Evolutionary conservation across 1,140 invertebrate species (phyloP), one percentile per base, ranked within the genome.

Genomic region (Muscidifurax raptorellus): DNA sequence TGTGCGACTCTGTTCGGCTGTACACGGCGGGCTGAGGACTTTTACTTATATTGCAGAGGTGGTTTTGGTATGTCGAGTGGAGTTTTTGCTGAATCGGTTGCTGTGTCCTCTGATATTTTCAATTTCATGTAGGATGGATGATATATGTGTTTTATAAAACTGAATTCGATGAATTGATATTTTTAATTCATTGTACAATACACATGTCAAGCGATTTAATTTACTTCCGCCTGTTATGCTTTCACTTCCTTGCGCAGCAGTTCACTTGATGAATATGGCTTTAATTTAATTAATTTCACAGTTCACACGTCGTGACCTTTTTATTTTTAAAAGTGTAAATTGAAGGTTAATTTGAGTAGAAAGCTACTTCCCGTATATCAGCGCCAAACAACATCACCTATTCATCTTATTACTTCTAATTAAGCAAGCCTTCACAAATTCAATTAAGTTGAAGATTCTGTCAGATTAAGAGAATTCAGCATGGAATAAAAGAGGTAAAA

Each of bases 41-140:
- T 40, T 40, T 40, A 40, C 36, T 40, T 40, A 40, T 40, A 40
- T 40, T 40, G 36, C 36, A 10, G 36, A 40, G 36, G 36, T 64
- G 71, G 80, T 66, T 75, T 81, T 32, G 0, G 44, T 40, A 74
- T 75, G 30, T 74, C 52, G 64, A 6, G 52, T n/a, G 12, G 15
- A 80, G 32, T 80, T 80, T 80, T 80, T 80, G 40, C 59, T 28
- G 32, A n/a, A n/a, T n/a, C n/a, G n/a, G n/a, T n/a, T n/a, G n/a
- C n/a, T n/a, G n/a, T n/a, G n/a, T n/a, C n/a, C n/a, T 15, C 71
- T 9, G 7, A 74, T 40, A 32, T 32, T 32, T 32, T 32, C 32
- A 32, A 32, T 32, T 32, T 32, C 2, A 32, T n/a, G n/a, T n/a
- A 32, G 5, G 1, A 6, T 32, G 32, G 32, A 32, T 32, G 32